A percentile compares a stretch with the other conserved stretches of the same genome.
Conservation (phyloP, 2,113 vertebrate genomes). For the Varanus komodoensis region DNA sequence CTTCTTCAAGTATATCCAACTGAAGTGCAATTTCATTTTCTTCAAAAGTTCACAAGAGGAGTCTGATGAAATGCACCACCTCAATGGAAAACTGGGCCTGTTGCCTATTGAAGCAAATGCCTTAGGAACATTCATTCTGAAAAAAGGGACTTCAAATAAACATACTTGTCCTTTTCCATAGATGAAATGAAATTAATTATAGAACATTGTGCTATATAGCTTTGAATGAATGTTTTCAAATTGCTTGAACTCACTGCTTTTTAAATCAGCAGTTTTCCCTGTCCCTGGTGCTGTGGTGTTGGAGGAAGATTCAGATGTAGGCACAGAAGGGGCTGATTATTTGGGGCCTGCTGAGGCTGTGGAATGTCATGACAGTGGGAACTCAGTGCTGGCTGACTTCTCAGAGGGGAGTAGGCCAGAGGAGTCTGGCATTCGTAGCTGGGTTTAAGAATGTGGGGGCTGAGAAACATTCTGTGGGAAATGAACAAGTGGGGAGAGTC, state of each 20-base stretch:
- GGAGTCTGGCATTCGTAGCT: no score
- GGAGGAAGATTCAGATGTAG: no score
- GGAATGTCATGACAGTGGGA: no score
- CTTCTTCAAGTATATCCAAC: background rate
- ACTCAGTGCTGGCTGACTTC: no score
- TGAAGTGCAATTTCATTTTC: background rate
- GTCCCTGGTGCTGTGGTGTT: no score
- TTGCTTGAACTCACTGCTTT: background rate
- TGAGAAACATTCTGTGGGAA: no score
- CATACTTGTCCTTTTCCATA: background rate
- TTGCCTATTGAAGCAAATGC: background rate
- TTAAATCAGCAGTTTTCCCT: background rate
- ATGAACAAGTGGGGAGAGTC: no score
- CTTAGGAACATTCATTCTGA: background rate
- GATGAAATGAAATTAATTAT: background rate
- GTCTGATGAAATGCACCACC: background rate
- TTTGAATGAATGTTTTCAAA: background rate
- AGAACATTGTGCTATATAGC: background rate
- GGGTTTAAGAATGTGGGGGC: no score
- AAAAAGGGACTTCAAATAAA: background rate
- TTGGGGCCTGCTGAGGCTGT: no score
- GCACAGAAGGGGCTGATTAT: no score
- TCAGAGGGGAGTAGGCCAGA: no score
- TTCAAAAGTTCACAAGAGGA: constrained; percentile 6
- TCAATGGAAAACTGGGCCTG: background rate